Evolutionary conservation across 2,888 invertebrate genomes (phyloP).

Genomic region (Pimpla rufipes): DNA sequence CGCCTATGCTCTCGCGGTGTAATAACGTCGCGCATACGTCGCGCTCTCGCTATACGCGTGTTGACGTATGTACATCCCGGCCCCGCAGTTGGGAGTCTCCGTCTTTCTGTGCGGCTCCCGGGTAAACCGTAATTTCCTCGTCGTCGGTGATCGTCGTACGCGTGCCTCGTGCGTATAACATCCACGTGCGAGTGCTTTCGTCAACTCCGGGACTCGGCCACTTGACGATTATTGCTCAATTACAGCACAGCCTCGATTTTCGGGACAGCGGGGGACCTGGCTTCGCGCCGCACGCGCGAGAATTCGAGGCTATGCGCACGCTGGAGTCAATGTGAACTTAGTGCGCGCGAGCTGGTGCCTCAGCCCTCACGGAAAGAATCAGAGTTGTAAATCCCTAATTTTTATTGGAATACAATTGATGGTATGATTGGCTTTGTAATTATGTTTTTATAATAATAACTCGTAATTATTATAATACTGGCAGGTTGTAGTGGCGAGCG

Average conservation of each 20-base stretch:
- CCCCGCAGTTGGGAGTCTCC: conserved; percentile 8
- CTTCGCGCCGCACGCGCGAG: too few species aligned
- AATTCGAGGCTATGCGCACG: not conserved
- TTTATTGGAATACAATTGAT: too few species aligned
- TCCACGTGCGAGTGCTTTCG: not conserved
- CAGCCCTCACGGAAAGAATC: too few species aligned
- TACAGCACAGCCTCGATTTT: not conserved
- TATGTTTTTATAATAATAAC: too few species aligned
- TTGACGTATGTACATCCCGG: conserved; percentile 6
- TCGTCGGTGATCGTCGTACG: not conserved
- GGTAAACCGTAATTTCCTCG: not conserved
- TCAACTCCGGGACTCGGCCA: not conserved
- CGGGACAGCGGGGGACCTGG: too few species aligned
- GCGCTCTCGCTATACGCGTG: conserved; percentile 14
- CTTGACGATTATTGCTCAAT: not conserved
- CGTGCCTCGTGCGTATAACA: not conserved
- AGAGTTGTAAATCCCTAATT: too few species aligned
- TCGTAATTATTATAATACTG: too few species aligned
- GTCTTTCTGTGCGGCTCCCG: not conserved
- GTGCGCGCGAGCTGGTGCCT: too few species aligned
- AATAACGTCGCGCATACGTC: not conserved
- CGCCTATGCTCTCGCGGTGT: not conserved
- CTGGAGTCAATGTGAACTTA: too few species aligned
- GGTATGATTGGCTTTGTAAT: too few species aligned
- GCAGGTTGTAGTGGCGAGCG: too few species aligned